Percentiles rank a stretch among this genome's conserved stretches.
Evolutionary conservation across 2,888 invertebrate species (phyloP).

Genomic region (Xestia ashworthii): DNA sequence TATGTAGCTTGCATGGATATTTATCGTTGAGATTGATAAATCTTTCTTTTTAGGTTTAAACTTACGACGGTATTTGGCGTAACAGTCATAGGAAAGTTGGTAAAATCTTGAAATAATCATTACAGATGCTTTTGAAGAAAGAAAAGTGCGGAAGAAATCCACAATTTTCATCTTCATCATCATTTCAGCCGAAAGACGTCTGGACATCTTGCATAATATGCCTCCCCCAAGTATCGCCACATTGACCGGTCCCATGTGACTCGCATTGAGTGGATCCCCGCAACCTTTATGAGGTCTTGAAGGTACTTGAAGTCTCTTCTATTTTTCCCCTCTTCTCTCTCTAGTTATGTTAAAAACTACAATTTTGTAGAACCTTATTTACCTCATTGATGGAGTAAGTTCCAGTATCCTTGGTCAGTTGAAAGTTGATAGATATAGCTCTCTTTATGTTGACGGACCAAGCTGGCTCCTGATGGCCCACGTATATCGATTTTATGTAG

Average conservation of each 20-base stretch:
- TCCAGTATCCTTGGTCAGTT: slow-evolving; percentile 86
- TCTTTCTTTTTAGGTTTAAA: neutral
- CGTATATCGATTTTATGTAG: slow-evolving; percentile 79
- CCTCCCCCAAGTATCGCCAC: too few relatives aligned
- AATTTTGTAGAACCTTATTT: neutral
- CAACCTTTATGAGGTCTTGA: too few relatives aligned
- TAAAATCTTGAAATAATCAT: neutral
- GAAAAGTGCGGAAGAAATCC: neutral
- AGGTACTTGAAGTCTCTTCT: neutral
- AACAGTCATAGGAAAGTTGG: neutral
- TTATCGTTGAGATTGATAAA: too few relatives aligned
- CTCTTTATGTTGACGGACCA: slow-evolving; percentile 93
- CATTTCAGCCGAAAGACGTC: too few relatives aligned
- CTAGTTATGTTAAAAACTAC: too few relatives aligned
- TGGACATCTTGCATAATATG: too few relatives aligned
- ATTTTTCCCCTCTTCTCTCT: too few relatives aligned
- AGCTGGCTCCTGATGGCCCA: slow-evolving; percentile 86
- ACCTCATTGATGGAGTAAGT: slow-evolving; percentile 83
- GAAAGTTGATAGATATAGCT: slow-evolving; percentile 92
- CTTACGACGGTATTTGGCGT: neutral
- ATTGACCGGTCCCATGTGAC: too few relatives aligned
- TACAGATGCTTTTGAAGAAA: neutral
- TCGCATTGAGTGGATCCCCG: too few relatives aligned
- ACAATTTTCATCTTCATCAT: too few relatives aligned
- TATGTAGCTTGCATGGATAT: neutral